phyloP scores from a whole-genome alignment of 2,888 invertebrate species.

The Acanthacorydalis orientalis region DNA sequence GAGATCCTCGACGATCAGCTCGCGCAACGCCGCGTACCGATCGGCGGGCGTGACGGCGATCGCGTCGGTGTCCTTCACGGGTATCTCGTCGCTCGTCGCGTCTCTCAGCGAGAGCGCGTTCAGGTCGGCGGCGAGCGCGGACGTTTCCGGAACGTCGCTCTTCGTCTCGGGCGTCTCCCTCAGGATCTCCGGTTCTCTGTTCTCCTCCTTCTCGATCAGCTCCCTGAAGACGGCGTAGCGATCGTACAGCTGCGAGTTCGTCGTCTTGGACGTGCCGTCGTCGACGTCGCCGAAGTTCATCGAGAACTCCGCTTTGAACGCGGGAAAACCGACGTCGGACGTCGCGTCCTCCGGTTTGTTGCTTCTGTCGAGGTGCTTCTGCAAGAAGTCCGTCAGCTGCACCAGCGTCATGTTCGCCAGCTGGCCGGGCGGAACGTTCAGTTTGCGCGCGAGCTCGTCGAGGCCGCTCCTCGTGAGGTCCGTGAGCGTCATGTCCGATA shows the following conservation, averaged over 20 bases:
- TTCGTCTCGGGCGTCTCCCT: slow-evolving; percentile 11
- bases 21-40: slow-evolving; percentile 66
- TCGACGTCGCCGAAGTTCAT: slow-evolving; percentile 49
- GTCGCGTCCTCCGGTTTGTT: slow-evolving; percentile 25
- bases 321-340: slow-evolving; percentile 31
- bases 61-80: slow-evolving; percentile 26
- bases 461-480: slow-evolving; percentile 69
- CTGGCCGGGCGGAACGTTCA: slow-evolving; percentile 59
- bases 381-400: slow-evolving; percentile 66
- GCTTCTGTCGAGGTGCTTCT: slow-evolving; percentile 22
- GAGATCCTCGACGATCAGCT: slow-evolving; percentile 45
- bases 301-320: slow-evolving; percentile 47
- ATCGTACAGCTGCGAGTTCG: slow-evolving; percentile 36
- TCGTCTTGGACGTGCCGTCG: slow-evolving; percentile 12
- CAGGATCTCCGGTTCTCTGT: slow-evolving; percentile 26
- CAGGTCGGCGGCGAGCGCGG: slow-evolving; percentile 22
- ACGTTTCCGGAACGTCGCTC: background rate
- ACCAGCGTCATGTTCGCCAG: slow-evolving; percentile 75
- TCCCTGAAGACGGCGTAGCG: slow-evolving; percentile 80
- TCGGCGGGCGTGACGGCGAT: slow-evolving; percentile 34
- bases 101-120: slow-evolving; percentile 27
- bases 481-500: slow-evolving; percentile 48
- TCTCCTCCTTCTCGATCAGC: slow-evolving; percentile 56
- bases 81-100: slow-evolving; percentile 14
- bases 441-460: slow-evolving; percentile 58